phyloP scores from a whole-genome alignment of 2,113 vertebrate genomes.

The Scomber scombrus region DNA sequence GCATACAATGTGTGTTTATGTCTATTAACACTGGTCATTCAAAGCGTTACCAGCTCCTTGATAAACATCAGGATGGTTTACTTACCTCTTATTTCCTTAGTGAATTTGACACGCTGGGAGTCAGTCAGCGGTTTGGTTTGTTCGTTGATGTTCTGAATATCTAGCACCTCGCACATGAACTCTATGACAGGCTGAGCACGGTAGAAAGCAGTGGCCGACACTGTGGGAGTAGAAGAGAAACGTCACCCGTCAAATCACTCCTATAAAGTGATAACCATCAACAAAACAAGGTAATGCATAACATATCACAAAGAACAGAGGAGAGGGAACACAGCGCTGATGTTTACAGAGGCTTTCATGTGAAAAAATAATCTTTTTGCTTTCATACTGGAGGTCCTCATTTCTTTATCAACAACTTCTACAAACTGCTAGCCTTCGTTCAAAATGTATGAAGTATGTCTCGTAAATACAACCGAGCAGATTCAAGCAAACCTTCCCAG shows the following conservation, averaged over 20 bases:
- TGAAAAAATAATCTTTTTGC: not conserved
- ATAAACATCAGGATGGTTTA: not conserved
- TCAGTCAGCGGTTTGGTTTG: constrained; percentile 98
- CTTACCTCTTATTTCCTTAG: constrained; percentile 99
- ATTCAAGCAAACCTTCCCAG: not conserved
- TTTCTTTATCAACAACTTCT: not conserved
- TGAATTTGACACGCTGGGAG: constrained; percentile 99
- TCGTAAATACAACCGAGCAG: not conserved
- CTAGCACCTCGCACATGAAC: constrained; percentile 99
- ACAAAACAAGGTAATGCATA: not conserved
- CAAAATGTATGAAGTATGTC: not conserved
- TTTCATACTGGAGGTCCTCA: not conserved
- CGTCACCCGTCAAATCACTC: constrained; percentile 6
- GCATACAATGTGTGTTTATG: not conserved
- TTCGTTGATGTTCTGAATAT: constrained; percentile 99
- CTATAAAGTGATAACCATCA: not conserved
- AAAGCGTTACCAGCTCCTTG: not conserved
- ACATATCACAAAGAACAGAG: not conserved
- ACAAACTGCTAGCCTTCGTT: not conserved
- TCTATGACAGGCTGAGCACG: constrained; percentile 98
- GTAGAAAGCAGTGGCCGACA: constrained; percentile 99
- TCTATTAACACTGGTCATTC: not conserved
- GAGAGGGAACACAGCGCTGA: not conserved
- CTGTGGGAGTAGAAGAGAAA: constrained; percentile 76
- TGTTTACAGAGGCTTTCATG: not conserved